These are phyloP conservation scores for Scaptodrosophila lebanonensis DNA, from an alignment of 1,140 invertebrate genomes.

Conservation along the genomic window DNA sequence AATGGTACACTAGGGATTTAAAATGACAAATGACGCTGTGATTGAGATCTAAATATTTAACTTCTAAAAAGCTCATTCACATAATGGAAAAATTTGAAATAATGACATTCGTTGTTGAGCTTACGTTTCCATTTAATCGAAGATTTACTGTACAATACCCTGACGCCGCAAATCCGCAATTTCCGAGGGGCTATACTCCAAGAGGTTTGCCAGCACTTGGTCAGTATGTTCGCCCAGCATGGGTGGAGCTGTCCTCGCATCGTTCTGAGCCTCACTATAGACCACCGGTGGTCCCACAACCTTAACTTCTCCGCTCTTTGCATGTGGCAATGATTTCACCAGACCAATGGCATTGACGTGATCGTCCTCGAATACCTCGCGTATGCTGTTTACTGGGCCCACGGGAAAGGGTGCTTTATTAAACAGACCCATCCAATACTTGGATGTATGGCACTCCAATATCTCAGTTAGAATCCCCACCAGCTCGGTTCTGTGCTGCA, in stretches of 20 bases:
- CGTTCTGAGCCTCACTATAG: slow-evolving; percentile 86
- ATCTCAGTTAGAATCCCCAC: slow-evolving; percentile 81
- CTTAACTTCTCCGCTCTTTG: slow-evolving; percentile 84
- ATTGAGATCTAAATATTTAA: too few relatives aligned
- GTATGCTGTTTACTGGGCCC: slow-evolving; percentile 92
- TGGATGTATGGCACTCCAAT: slow-evolving; percentile 83
- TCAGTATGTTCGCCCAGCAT: slow-evolving; percentile 91
- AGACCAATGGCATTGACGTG: slow-evolving; percentile 87
- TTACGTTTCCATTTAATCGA: too few relatives aligned
- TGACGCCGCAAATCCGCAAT: slow-evolving; percentile 33
- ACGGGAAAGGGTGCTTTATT: slow-evolving; percentile 88
- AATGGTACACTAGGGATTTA: too few relatives aligned
- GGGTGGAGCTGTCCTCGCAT: slow-evolving; percentile 87
- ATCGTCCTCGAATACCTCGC: slow-evolving; percentile 91
- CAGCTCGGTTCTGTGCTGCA: slow-evolving; percentile 86
- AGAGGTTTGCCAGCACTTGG: slow-evolving; percentile 84
- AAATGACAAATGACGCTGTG: too few relatives aligned
- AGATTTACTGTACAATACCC: slow-evolving; percentile 51
- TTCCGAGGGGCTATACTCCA: slow-evolving; percentile 80
- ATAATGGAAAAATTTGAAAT: neutral
- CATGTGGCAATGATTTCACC: slow-evolving; percentile 87
- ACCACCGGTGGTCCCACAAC: slow-evolving; percentile 91
- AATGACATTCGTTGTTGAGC: neutral
- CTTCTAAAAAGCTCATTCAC: neutral
- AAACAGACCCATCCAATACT: slow-evolving; percentile 88